phyloP scores from a whole-genome alignment of 2,797 vertebrate species.

The Halcyon leucocephala region DNA sequence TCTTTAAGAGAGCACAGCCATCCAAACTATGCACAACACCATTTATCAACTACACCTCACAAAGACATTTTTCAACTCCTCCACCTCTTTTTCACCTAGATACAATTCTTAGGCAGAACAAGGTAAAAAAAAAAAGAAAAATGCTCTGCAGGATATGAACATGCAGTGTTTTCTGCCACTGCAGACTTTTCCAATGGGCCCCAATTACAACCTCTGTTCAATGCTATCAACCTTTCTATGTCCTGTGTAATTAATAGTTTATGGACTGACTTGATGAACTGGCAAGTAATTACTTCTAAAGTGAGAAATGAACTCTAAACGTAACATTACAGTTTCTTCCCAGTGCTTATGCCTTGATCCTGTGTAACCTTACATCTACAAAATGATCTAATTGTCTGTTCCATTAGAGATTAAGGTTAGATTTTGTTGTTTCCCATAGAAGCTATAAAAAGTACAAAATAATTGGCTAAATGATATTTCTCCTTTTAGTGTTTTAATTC shows the following conservation, averaged over 20 bases:
- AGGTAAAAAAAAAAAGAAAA: background rate
- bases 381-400: background rate
- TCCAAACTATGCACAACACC: background rate
- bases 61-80: background rate
- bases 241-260: background rate
- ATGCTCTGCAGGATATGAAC: background rate
- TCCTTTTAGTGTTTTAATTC: background rate
- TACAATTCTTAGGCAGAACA: background rate
- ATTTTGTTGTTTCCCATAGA: background rate
- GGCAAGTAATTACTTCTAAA: background rate
- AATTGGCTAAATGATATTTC: background rate
- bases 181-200: background rate
- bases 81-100: background rate
- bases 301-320: background rate
- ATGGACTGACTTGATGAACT: background rate
- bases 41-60: slow-evolving; percentile 35
- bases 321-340: background rate
- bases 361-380: background rate
- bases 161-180: background rate
- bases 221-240: background rate
- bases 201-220: background rate
- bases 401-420: background rate
- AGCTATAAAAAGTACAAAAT: background rate
- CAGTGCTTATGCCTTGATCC: background rate
- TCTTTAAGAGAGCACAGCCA: slow-evolving; percentile 21